A percentile compares a stretch with the other conserved stretches of the same genome.
phyloP scores from a whole-genome alignment of 2,113 vertebrate genomes.

The Takifugu flavidus region DNA sequence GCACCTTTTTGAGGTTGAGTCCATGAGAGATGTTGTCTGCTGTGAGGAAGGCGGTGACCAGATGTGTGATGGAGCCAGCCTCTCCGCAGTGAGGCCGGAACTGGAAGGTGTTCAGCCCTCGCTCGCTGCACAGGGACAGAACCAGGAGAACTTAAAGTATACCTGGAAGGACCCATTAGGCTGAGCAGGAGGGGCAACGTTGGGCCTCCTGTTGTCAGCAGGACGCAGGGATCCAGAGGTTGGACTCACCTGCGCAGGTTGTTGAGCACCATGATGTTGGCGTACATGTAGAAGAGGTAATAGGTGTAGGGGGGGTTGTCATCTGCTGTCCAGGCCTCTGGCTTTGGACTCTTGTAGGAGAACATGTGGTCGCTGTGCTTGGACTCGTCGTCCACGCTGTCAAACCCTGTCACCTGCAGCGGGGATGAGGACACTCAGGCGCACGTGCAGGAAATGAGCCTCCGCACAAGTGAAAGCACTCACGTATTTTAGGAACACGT shows the following conservation, averaged over 20 bases:
- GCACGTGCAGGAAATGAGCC: neutral
- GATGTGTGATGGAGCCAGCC: slow-evolving; percentile 95
- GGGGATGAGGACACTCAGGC: neutral
- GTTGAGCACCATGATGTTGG: slow-evolving; percentile 98
- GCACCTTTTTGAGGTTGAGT: slow-evolving; percentile 95
- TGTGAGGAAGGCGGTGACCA: slow-evolving; percentile 94
- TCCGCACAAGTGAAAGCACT: slow-evolving; percentile 53
- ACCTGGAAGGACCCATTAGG: too few relatives aligned
- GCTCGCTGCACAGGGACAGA: slow-evolving; percentile 75
- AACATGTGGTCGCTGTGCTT: slow-evolving; percentile 98
- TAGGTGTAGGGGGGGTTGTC: slow-evolving; percentile 97
- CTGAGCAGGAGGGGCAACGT: too few relatives aligned
- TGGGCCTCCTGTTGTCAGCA: neutral
- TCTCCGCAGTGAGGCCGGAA: slow-evolving; percentile 97
- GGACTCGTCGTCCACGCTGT: slow-evolving; percentile 98
- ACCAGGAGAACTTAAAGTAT: neutral
- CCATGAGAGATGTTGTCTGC: slow-evolving; percentile 98
- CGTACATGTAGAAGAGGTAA: slow-evolving; percentile 97
- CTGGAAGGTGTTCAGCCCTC: slow-evolving; percentile 91
- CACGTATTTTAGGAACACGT: slow-evolving; percentile 95
- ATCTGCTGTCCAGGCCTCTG: slow-evolving; percentile 85
- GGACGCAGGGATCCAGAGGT: too few relatives aligned
- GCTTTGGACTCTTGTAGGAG: slow-evolving; percentile 91
- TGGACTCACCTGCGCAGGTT: slow-evolving; percentile 89
- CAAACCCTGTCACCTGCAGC: slow-evolving; percentile 91